These are phyloP conservation scores for Danio choprae DNA, from an alignment of 2,797 vertebrate genomes.

Conservation along the genomic window DNA sequence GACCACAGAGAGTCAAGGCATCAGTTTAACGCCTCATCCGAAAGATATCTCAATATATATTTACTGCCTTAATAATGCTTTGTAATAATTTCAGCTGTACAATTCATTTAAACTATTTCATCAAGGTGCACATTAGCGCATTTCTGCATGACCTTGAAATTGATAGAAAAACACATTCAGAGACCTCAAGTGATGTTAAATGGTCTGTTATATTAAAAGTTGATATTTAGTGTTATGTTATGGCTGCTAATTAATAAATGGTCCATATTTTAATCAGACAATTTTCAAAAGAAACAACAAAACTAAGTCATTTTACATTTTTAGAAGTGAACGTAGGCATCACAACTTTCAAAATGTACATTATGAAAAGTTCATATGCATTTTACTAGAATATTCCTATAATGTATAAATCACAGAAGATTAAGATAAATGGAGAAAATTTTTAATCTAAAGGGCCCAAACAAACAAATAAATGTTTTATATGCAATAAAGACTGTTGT, in stretches of 20 bases:
- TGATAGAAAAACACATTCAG: too few relatives aligned
- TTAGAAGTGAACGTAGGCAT: neutral
- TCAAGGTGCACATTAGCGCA: too few relatives aligned
- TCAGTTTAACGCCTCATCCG: too few relatives aligned
- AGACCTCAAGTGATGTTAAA: too few relatives aligned
- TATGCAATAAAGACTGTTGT: neutral
- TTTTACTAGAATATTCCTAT: too few relatives aligned
- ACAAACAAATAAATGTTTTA: neutral
- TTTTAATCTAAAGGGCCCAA: neutral
- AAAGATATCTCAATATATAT: neutral
- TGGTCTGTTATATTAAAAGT: neutral
- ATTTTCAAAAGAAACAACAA: neutral
- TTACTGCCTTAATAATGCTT: neutral
- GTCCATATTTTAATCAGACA: neutral
- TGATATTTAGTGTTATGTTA: neutral
- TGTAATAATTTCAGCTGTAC: neutral
- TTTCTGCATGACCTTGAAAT: too few relatives aligned
- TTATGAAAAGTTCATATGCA: neutral
- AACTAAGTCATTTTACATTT: neutral
- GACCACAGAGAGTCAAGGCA: too few relatives aligned
- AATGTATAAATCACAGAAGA: neutral
- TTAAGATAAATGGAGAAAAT: neutral
- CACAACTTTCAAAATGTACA: neutral
- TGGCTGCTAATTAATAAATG: neutral
- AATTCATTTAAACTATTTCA: neutral